These are phyloP conservation scores for Alectura lathami DNA, from an alignment of 2,113 vertebrate genomes.

Conservation along the genomic window DNA sequence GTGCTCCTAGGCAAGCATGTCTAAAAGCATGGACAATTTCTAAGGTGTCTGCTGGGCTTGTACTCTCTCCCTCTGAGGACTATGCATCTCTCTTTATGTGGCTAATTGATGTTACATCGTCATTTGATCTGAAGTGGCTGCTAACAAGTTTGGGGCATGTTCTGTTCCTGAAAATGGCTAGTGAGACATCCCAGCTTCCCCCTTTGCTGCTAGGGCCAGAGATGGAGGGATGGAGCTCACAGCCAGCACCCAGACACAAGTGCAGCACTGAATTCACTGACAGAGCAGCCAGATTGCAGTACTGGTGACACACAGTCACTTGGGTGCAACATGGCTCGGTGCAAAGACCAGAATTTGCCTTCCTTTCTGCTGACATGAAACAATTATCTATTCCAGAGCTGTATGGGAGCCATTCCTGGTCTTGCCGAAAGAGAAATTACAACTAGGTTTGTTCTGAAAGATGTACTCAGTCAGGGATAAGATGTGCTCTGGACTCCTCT, in stretches of 20 bases:
- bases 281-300: not conserved
- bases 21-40: not conserved
- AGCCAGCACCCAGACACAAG: not conserved
- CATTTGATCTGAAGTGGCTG: not conserved
- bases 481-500: not conserved
- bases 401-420: not conserved
- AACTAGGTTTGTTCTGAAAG: not conserved
- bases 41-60: not conserved
- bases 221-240: not conserved
- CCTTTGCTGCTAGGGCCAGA: not conserved
- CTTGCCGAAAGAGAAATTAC: not conserved
- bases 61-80: not conserved
- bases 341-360: not conserved
- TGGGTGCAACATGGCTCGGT: fast-evolving
- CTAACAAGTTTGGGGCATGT: not conserved
- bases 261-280: not conserved
- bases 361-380: not conserved
- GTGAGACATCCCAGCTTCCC: not conserved
- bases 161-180: not conserved
- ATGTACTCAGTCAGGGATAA: not conserved
- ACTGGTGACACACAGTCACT: not conserved
- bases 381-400: not conserved
- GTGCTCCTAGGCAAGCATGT: fast-evolving
- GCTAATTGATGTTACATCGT: not conserved
- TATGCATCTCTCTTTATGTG: not conserved